Evolutionary conservation across 2,888 invertebrate genomes (phyloP), one percentile per base, ranked within the genome.

Genomic region (Scaptomyza cyrtandrae): DNA sequence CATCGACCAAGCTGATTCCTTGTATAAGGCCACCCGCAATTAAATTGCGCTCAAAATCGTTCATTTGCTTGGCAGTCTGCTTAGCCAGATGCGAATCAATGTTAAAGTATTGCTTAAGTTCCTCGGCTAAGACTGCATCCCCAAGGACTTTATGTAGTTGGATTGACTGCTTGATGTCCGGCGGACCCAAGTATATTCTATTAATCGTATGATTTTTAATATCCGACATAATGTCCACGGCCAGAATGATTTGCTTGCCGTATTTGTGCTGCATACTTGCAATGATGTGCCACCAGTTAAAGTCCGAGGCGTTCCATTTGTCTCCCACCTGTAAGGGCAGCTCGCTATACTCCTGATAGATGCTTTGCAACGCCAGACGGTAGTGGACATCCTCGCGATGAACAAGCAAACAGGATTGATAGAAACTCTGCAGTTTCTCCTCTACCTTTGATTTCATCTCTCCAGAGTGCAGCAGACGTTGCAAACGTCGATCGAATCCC

Each of bases 221-320:
- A 52, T 91, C 90, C 1, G 63, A 55, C 68, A 88, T 83, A 0
- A 91, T 66, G 4, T 88, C 73, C 6, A 91, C 74, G 0, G 81
- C 79, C 9, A 91, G 37, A 7, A 91, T 75, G 3, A 90, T 86
- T 14, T 81, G 67, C 53, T 73, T 83, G 24, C 85, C 88, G 64
- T 84, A 91, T 41, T 85, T 83, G n/a, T 76, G 65, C 37, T 89
- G 85, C 10, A 91, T 84, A 16, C 70, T 62, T 0, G 89, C 91
- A 9, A 88, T 57, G 0, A 71, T 71, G 11, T 75, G 76, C 86
- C 91, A 88, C 92, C 91, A 91, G 50, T 64, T 78, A 33, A 90
- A 91, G 11, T 70, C 53, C 1, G 65, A 56, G 2, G 71, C 74
- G n/a, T 71, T 72, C 86, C 84, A 88, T 1, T 41, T 56, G 1